Evolutionary conservation across 2,888 invertebrate species (phyloP).

Genomic region (Gastracanthus pulcherrimus): DNA sequence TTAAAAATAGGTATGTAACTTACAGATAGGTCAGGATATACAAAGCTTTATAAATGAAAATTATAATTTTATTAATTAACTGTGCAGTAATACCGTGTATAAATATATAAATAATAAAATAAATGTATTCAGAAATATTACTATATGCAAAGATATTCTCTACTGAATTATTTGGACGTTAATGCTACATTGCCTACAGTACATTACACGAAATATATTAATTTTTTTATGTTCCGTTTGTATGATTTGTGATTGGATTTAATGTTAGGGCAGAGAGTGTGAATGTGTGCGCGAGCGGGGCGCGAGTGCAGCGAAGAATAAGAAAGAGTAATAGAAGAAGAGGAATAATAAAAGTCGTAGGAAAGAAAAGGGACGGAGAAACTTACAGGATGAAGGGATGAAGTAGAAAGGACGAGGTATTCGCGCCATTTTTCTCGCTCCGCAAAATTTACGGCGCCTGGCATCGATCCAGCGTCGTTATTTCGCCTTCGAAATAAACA

Average conservation of each 20-base stretch:
- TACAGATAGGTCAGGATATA: no score
- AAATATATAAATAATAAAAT: no score
- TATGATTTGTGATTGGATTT: slow-evolving; percentile 40
- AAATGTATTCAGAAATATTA: no score
- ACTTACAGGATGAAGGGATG: slow-evolving; percentile 52
- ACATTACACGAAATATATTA: no score
- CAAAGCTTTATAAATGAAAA: no score
- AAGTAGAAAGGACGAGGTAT: slow-evolving; percentile 66
- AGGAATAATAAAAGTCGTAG: slow-evolving; percentile 54
- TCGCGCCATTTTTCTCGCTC: slow-evolving; percentile 75
- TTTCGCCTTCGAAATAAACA: slow-evolving; percentile 74
- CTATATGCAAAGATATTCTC: no score
- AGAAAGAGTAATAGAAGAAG: slow-evolving; percentile 40
- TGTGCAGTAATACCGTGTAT: no score
- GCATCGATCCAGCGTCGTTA: slow-evolving; percentile 75
- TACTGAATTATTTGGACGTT: no score
- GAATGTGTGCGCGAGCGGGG: background rate
- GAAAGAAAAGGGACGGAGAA: slow-evolving; percentile 51
- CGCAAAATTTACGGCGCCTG: slow-evolving; percentile 74
- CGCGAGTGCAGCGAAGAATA: slow-evolving; percentile 24
- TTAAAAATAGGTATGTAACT: no score
- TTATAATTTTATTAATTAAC: no score
- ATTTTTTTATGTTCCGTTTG: background rate
- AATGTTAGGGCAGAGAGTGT: background rate
- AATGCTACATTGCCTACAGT: no score